Percentiles rank a stretch among this genome's conserved stretches.
phyloP scores from a whole-genome alignment of 2,888 invertebrate genomes.

The Caenorhabditis imperialis region DNA sequence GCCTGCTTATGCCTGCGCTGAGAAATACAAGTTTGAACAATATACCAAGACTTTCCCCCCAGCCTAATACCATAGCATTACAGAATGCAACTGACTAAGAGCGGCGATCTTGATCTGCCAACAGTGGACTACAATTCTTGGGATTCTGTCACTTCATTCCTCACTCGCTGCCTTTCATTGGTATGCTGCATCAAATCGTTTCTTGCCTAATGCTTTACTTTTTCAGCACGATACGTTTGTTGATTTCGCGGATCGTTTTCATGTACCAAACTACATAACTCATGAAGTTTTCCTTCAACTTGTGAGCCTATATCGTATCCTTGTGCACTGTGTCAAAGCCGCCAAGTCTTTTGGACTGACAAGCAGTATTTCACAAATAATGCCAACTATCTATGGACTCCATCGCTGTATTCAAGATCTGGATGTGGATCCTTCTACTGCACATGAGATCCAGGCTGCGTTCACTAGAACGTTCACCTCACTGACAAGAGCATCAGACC shows the following conservation, averaged over 20 bases:
- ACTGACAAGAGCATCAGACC: background rate
- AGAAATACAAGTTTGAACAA: too few species aligned
- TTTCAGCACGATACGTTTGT: slow-evolving; percentile 33
- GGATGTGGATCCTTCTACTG: background rate
- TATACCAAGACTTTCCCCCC: too few species aligned
- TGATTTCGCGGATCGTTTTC: background rate
- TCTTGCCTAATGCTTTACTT: background rate
- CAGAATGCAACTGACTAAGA: slow-evolving; percentile 24
- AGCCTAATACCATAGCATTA: background rate
- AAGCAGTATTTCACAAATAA: slow-evolving; percentile 29
- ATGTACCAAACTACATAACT: slow-evolving; percentile 1
- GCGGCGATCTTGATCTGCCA: slow-evolving; percentile 20
- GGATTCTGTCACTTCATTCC: slow-evolving; percentile 5
- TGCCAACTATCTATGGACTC: slow-evolving; percentile 11
- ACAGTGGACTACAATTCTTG: slow-evolving; percentile 10
- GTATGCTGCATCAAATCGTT: background rate
- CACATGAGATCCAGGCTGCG: background rate
- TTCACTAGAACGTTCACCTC: background rate
- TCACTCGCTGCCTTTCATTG: slow-evolving; percentile 24
- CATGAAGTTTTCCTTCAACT: slow-evolving; percentile 8
- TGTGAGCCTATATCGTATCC: slow-evolving; percentile 2
- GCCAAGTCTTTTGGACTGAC: background rate
- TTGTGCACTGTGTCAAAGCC: slow-evolving; percentile 14
- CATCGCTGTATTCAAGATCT: background rate
- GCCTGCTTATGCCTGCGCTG: too few species aligned